Evolutionary conservation across 2,888 invertebrate species (phyloP).

Genomic region (Caradrina kadenii): DNA sequence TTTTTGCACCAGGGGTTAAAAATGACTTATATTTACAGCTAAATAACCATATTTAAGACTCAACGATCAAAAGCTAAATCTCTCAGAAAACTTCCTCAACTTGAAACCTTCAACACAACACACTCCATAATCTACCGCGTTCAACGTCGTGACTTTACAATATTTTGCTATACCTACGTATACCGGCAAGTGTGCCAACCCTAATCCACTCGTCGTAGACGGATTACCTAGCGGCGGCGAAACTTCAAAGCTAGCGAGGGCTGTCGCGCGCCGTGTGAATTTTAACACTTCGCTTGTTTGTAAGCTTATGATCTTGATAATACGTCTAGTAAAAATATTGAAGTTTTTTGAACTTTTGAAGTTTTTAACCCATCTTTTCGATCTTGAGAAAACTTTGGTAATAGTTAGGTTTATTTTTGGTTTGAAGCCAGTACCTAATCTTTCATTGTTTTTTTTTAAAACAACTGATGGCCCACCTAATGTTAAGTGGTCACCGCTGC

Average conservation of each 20-base stretch:
- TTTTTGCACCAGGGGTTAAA: too few species aligned
- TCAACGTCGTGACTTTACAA: constrained; percentile 58
- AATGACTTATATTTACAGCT: too few species aligned
- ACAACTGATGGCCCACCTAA: too few species aligned
- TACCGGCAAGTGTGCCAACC: constrained; percentile 55
- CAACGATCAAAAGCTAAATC: constrained; percentile 4
- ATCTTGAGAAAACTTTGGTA: constrained; percentile 36
- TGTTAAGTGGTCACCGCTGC: too few species aligned
- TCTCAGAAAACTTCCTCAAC: constrained; percentile 18
- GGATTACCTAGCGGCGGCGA: constrained; percentile 76
- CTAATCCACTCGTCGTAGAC: constrained; percentile 68
- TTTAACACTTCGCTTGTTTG: constrained; percentile 67
- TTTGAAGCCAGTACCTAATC: too few species aligned
- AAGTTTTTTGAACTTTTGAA: constrained; percentile 45
- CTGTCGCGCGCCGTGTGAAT: constrained; percentile 74
- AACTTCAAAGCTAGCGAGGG: constrained; percentile 78
- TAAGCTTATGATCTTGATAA: constrained; percentile 69
- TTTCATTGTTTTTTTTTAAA: too few species aligned
- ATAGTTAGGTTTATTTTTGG: constrained; percentile 15
- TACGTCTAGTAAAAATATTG: constrained; percentile 57
- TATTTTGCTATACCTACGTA: constrained; percentile 50
- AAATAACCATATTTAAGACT: too few species aligned
- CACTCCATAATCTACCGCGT: constrained; percentile 53
- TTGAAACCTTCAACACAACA: constrained; percentile 28
- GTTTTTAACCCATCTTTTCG: constrained; percentile 29